Base-by-base conservation (phyloP, 37 sponge, comb jelly and placozoan genomes). In the Chondrilla cf. caribensis region DNA sequence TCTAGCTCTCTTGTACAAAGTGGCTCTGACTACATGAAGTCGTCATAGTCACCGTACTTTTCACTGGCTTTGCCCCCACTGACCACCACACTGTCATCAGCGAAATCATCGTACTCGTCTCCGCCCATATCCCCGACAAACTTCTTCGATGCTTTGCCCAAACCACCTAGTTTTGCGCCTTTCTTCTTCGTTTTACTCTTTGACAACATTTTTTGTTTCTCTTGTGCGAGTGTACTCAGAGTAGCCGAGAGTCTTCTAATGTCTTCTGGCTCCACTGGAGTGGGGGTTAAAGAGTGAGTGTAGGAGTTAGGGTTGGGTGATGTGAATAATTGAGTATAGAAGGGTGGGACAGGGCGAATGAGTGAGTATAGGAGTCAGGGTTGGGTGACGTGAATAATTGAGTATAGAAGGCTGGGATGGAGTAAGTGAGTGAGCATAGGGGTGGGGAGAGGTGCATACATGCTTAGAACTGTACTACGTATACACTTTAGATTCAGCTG, bases 221-320 rank as follows among this genome's bases (percentile, higher is more conserved):
- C 90, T 1, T 66, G 86, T 2, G 86, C 90, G 70, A 90, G 58
- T 14, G 79, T 39, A 29, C 83, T 82, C 1, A 90, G 77, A n/a
- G 83, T 83, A 28, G 44, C 79, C 15, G 81, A 41, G 18, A 90
- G 80, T 0, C 59, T 60, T 37, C 86, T 33, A 38, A 90, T 37
- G 64, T 90, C 90, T 32, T 90, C 90, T 42, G 66, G 37, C 33
- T 90, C 90, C 86, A 90, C 90, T 90, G 81, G 6, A 68, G n/a
- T n/a, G n/a, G 25, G 41, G 22, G 60, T 59, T 2, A 2, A 26
- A 26, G 60, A 26, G 60, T 59, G 60, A 26, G 60, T 59, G 60
- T 59, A 26, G 22, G 60, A 3, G 60, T 59, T n/a, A 26, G 60
- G 22, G 60, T 59, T 2, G 2, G 60, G 22, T n/a, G 22, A 26